These are phyloP conservation scores for Leucoma salicis DNA, from an alignment of 2,888 invertebrate genomes.

Conservation along the genomic window DNA sequence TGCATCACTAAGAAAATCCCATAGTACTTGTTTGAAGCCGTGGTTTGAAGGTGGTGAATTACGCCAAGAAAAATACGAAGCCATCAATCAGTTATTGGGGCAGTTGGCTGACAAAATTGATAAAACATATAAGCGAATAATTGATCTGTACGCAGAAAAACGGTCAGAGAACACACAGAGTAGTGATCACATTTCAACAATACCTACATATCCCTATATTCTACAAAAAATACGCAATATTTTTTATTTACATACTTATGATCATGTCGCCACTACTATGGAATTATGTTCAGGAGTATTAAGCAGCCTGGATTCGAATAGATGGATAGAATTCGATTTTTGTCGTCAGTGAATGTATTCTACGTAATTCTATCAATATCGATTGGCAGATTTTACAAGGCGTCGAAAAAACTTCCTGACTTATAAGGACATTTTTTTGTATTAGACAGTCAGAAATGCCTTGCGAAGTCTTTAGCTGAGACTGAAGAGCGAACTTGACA, in stretches of 20 bases:
- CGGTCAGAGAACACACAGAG: not conserved
- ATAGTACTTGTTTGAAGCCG: conserved; percentile 56
- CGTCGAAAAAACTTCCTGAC: no score
- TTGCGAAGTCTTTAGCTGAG: no score
- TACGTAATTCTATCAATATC: no score
- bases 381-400: no score
- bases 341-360: conserved; percentile 31
- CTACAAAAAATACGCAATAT: conserved; percentile 41
- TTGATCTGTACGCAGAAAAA: conserved; percentile 5
- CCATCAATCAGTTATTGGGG: conserved; percentile 48
- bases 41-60: conserved; percentile 61
- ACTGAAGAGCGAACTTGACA: no score
- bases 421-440: no score
- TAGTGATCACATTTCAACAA: not conserved
- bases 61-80: conserved; percentile 51
- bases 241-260: conserved; percentile 56
- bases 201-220: conserved; percentile 18
- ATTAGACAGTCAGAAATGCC: no score
- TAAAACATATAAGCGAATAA: conserved; percentile 42
- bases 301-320: conserved; percentile 66
- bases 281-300: conserved; percentile 61
- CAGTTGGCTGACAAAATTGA: conserved; percentile 59
- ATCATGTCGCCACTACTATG: conserved; percentile 50
- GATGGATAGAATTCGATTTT: conserved; percentile 71
- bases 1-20: conserved; percentile 47